A percentile compares a stretch with the other conserved stretches of the same genome.
Conservation (phyloP, 1,140 invertebrate genomes). For the Cherax quadricarinatus region DNA sequence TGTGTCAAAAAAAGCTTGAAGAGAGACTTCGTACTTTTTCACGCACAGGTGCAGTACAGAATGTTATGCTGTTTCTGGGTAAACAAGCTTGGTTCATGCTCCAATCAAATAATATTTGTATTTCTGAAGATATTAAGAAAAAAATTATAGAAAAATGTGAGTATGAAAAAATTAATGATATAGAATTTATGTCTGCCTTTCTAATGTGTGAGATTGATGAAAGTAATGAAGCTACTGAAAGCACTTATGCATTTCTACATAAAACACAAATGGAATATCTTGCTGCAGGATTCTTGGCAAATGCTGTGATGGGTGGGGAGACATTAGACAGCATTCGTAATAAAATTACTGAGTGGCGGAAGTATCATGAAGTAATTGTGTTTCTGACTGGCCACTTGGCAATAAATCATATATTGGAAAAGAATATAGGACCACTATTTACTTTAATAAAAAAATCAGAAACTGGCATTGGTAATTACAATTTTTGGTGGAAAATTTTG, state of each 20-base stretch:
- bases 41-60: neutral
- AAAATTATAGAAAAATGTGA: constrained; percentile 27
- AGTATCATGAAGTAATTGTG: neutral
- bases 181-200: constrained; percentile 49
- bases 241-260: constrained; percentile 33
- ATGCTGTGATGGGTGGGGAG: neutral
- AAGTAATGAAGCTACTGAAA: neutral
- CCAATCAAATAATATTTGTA: neutral
- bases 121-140: neutral
- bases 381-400: neutral
- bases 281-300: constrained; percentile 35
- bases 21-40: neutral
- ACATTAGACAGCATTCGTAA: neutral
- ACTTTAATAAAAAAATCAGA: neutral
- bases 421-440: neutral
- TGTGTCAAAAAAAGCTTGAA: constrained; percentile 28
- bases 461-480: neutral
- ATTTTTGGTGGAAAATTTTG: neutral
- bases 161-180: neutral
- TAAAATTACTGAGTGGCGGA: neutral
- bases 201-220: constrained; percentile 31
- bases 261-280: constrained; percentile 62
- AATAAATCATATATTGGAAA: neutral
- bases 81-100: constrained; percentile 21
- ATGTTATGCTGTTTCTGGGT: constrained; percentile 23